These are phyloP conservation scores for Lepidochrysops patricia DNA, from an alignment of 2,888 invertebrate species.

Conservation along the genomic window DNA sequence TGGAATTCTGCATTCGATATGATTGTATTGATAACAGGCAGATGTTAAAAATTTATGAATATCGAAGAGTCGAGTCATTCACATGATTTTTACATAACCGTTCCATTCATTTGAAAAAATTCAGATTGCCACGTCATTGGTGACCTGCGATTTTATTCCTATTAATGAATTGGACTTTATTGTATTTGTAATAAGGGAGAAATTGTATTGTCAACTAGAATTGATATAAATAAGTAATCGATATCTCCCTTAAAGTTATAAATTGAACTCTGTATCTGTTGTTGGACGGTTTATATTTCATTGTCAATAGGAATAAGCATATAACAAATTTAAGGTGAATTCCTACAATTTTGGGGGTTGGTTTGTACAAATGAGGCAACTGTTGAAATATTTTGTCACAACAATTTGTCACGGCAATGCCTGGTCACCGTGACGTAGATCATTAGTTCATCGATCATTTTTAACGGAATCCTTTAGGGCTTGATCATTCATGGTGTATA, in stretches of 20 bases:
- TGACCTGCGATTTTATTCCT: conserved; percentile 29
- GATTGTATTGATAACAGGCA: conserved; percentile 12
- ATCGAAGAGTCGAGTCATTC: conserved; percentile 39
- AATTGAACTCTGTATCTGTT: neutral
- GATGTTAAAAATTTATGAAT: conserved; percentile 24
- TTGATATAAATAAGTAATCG: conserved; percentile 17
- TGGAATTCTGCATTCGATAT: conserved; percentile 3
- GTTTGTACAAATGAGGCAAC: conserved; percentile 49
- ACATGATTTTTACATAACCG: conserved; percentile 23
- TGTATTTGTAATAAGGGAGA: conserved; percentile 13
- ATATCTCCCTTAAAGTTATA: neutral
- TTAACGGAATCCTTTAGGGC: conserved; percentile 52
- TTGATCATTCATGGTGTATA: neutral
- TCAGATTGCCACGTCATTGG: conserved; percentile 52
- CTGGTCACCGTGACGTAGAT: conserved; percentile 65
- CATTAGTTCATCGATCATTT: conserved; percentile 50
- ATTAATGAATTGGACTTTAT: neutral
- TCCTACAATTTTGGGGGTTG: conserved; percentile 42
- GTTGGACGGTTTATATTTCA: conserved; percentile 14
- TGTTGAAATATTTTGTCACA: conserved; percentile 75
- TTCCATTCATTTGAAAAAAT: conserved; percentile 47
- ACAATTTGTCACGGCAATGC: conserved; percentile 69
- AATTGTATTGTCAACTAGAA: neutral
- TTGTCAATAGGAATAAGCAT: conserved; percentile 2
- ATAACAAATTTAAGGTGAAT: conserved; percentile 28